Evolutionary conservation across 2,113 vertebrate genomes (phyloP).

Genomic region (Thunnus maccoyii): DNA sequence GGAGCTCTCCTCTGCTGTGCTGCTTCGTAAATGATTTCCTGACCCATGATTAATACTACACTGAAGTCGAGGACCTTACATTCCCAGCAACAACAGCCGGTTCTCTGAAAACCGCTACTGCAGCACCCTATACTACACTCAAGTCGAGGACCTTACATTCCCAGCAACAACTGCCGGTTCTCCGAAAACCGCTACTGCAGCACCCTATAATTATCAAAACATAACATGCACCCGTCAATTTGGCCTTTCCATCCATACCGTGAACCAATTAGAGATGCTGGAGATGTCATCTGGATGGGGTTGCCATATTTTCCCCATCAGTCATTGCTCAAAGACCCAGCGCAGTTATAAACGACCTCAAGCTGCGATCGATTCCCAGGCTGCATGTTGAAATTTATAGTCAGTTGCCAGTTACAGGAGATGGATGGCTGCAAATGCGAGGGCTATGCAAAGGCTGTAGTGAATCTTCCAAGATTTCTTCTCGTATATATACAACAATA

Average conservation of each 20-base stretch:
- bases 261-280: slow-evolving; percentile 70
- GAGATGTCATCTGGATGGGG: slow-evolving; percentile 57
- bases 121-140: slow-evolving; percentile 51
- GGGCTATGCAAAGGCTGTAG: slow-evolving; percentile 4
- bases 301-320: slow-evolving; percentile 46
- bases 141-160: slow-evolving; percentile 49
- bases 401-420: slow-evolving; percentile 41
- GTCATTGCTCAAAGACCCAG: slow-evolving; percentile 26
- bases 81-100: slow-evolving; percentile 67
- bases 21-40: slow-evolving; percentile 60
- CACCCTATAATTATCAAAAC: slow-evolving; percentile 76
- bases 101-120: slow-evolving; percentile 57
- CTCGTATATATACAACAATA: slow-evolving; percentile 17
- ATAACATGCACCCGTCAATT: slow-evolving; percentile 63
- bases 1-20: slow-evolving; percentile 11
- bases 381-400: slow-evolving; percentile 47
- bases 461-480: slow-evolving; percentile 10
- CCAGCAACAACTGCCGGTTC: slow-evolving; percentile 63
- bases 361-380: slow-evolving; percentile 53
- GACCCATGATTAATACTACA: slow-evolving; percentile 71
- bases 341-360: slow-evolving; percentile 27
- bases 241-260: slow-evolving; percentile 58
- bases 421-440: slow-evolving; percentile 42
- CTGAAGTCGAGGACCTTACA: slow-evolving; percentile 42
- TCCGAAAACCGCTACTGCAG: slow-evolving; percentile 54